Percentiles rank a stretch among this genome's conserved stretches.
Evolutionary conservation across 2,113 vertebrate genomes (phyloP).

Genomic region (Carassius carassius): DNA sequence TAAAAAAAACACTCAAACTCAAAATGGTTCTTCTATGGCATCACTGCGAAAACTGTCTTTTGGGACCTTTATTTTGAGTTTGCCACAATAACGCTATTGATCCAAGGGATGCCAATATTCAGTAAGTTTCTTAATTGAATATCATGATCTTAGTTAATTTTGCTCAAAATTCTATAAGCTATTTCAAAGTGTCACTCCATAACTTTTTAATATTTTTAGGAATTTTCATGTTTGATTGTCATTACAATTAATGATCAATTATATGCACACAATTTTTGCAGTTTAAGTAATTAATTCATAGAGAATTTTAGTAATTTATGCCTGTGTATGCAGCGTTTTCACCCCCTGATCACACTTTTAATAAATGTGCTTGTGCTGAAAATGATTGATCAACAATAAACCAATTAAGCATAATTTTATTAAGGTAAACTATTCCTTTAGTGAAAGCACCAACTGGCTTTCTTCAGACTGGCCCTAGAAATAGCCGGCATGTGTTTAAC

Average conservation of each 20-base stretch:
- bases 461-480: not conserved
- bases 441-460: not conserved
- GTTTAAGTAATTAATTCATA: not conserved
- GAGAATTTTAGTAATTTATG: not conserved
- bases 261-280: not conserved
- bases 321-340: too few relatives aligned
- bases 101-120: too few relatives aligned
- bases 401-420: not conserved
- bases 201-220: too few relatives aligned
- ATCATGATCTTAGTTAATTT: too few relatives aligned
- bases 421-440: not conserved
- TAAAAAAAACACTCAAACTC: too few relatives aligned
- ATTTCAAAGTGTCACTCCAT: too few relatives aligned
- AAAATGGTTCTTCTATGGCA: too few relatives aligned
- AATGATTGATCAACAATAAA: slow-evolving; percentile 9
- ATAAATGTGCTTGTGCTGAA: not conserved
- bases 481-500: not conserved
- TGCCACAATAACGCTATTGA: too few relatives aligned
- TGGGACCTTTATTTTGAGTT: too few relatives aligned
- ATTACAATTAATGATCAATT: not conserved
- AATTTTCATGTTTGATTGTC: not conserved
- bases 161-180: too few relatives aligned
- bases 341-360: not conserved
- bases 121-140: too few relatives aligned
- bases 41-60: too few relatives aligned